A percentile compares a stretch with the other conserved stretches of the same genome.
Conservation (phyloP, 2,113 vertebrate genomes). For the Gila orcuttii region DNA sequence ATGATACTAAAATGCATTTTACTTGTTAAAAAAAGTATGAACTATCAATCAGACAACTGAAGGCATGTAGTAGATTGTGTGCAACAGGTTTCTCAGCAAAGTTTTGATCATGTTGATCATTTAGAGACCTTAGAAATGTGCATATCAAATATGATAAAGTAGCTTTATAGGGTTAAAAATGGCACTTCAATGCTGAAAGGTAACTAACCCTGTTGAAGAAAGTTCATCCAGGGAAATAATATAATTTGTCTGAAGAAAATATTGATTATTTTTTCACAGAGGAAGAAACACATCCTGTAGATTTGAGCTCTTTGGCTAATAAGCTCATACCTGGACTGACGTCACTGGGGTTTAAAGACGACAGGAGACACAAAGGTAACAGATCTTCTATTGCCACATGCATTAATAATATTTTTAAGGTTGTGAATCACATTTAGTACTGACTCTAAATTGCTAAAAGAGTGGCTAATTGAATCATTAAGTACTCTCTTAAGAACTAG, state of each 20-base stretch:
- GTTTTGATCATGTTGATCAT: too few relatives aligned
- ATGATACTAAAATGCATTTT: too few relatives aligned
- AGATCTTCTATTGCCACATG: neutral
- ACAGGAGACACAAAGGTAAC: conserved; percentile 90
- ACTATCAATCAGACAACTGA: too few relatives aligned
- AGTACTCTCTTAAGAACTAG: neutral
- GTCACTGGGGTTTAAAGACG: conserved; percentile 93
- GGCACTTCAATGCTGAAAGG: too few relatives aligned
- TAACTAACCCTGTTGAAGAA: neutral
- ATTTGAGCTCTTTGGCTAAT: conserved; percentile 92
- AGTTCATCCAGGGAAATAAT: neutral
- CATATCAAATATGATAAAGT: neutral
- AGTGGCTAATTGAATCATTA: neutral
- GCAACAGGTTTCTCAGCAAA: too few relatives aligned
- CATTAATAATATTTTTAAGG: neutral
- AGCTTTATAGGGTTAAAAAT: neutral
- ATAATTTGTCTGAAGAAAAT: neutral
- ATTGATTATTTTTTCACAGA: conserved; percentile 73
- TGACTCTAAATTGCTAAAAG: neutral
- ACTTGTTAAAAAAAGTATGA: too few relatives aligned
- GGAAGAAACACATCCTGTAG: conserved; percentile 91
- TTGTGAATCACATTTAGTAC: neutral
- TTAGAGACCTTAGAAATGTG: too few relatives aligned
- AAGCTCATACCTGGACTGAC: conserved; percentile 94
- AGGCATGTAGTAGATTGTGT: too few relatives aligned